These are phyloP conservation scores for Nerophis lumbriciformis DNA, from an alignment of 2,113 vertebrate species.

Conservation along the genomic window DNA sequence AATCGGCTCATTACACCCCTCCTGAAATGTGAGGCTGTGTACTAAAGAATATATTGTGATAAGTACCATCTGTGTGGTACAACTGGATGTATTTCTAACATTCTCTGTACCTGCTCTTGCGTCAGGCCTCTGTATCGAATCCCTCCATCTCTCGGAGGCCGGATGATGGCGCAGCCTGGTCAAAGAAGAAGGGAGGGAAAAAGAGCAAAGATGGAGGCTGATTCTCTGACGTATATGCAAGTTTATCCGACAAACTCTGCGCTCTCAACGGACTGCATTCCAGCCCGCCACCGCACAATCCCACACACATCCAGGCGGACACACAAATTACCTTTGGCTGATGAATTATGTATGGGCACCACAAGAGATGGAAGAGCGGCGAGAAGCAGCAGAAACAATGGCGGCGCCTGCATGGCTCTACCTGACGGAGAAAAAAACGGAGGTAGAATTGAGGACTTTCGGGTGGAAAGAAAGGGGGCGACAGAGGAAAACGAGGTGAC, in stretches of 20 bases:
- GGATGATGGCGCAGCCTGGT: constrained; percentile 86
- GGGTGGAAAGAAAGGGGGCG: no score
- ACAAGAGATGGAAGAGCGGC: constrained; percentile 62
- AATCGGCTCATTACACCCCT: no score
- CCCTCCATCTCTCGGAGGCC: constrained; percentile 88
- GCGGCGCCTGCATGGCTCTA: constrained; percentile 63
- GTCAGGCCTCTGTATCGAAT: constrained; percentile 93
- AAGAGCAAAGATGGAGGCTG: constrained; percentile 1
- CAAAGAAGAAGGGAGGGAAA: constrained; percentile 1
- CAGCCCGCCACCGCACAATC: not conserved
- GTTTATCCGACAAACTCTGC: constrained; percentile 20
- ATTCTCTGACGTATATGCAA: constrained; percentile 13
- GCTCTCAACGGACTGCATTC: constrained; percentile 13
- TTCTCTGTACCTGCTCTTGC: constrained; percentile 74
- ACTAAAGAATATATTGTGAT: no score
- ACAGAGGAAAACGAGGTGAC: no score
- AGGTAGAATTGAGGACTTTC: no score
- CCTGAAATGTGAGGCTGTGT: no score
- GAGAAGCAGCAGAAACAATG: constrained; percentile 62
- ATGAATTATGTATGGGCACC: constrained; percentile 73
- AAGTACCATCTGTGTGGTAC: no score
- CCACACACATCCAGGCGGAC: not conserved
- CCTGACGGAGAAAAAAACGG: constrained; percentile 56
- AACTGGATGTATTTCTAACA: not conserved
- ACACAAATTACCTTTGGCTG: constrained; percentile 68